phyloP scores from a whole-genome alignment of 2,113 vertebrate genomes.

The Lycaon pictus region DNA sequence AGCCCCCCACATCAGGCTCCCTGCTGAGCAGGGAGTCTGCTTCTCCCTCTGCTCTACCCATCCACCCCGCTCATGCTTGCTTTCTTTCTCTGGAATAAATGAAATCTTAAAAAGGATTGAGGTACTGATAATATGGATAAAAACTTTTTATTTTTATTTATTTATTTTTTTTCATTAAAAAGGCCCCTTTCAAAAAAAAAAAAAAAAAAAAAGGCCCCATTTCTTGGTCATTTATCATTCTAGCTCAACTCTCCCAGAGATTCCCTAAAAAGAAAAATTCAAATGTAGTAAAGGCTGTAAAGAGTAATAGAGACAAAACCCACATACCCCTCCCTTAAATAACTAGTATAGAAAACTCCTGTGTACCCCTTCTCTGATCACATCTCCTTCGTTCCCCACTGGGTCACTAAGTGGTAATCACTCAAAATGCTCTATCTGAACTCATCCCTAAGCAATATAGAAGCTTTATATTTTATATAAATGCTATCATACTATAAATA shows the following conservation, averaged over 20 bases:
- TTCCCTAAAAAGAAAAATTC: background rate
- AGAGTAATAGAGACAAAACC: background rate
- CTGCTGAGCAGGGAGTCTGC: no score
- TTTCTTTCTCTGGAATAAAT: no score
- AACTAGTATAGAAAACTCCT: background rate
- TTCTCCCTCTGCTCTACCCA: no score
- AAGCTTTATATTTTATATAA: slow-evolving; percentile 1
- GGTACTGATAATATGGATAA: no score
- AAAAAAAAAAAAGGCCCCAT: background rate
- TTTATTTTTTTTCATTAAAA: background rate
- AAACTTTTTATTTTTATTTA: no score
- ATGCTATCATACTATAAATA: background rate
- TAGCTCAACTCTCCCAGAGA: background rate
- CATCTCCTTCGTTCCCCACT: background rate
- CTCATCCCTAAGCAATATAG: background rate
- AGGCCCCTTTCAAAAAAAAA: background rate
- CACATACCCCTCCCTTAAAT: background rate
- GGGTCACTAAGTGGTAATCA: background rate
- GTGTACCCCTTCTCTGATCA: background rate
- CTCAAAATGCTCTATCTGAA: background rate
- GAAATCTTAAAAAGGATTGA: no score
- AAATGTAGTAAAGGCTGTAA: background rate
- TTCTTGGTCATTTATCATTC: slow-evolving; percentile 3
- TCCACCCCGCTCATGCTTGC: no score
- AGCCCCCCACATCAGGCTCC: no score